Conservation (phyloP, 2,888 invertebrate genomes). For the Octodonta nipae region DNA sequence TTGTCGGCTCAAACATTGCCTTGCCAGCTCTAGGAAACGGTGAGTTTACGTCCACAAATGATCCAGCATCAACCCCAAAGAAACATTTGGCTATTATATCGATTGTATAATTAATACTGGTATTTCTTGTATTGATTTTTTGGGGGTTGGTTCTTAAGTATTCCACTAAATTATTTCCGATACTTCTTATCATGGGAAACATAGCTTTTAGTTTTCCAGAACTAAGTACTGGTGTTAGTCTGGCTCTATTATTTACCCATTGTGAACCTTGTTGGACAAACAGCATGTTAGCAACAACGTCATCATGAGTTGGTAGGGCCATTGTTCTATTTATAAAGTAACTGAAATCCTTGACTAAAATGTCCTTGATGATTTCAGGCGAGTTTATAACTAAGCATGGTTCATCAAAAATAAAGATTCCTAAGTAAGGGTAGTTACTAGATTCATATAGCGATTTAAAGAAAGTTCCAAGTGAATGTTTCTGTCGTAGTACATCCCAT, state of each 20-base stretch:
- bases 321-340: constrained; percentile 37
- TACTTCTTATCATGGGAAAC: constrained; percentile 34
- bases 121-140: constrained; percentile 26
- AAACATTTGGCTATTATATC: constrained; percentile 37
- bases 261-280: constrained; percentile 37
- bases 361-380: constrained; percentile 36
- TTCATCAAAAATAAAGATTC: constrained; percentile 38
- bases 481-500: constrained; percentile 10
- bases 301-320: constrained; percentile 32
- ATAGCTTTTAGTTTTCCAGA: constrained; percentile 42
- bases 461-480: constrained; percentile 12
- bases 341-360: constrained; percentile 38
- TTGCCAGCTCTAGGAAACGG: constrained; percentile 29
- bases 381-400: constrained; percentile 37
- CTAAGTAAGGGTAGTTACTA: constrained; percentile 29
- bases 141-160: constrained; percentile 5
- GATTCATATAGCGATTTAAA: constrained; percentile 8
- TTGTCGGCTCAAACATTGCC: constrained; percentile 25
- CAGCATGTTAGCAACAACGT: constrained; percentile 32
- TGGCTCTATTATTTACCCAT: constrained; percentile 41
- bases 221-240: constrained; percentile 42
- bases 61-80: constrained; percentile 34
- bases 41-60: constrained; percentile 28
- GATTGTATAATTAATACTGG: constrained; percentile 32
- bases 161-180: neutral